A percentile compares a stretch with the other conserved stretches of the same genome.
These are phyloP conservation scores for Otolemur crassicaudatus DNA, from an alignment of 2,797 vertebrate genomes.

Conservation along the genomic window DNA sequence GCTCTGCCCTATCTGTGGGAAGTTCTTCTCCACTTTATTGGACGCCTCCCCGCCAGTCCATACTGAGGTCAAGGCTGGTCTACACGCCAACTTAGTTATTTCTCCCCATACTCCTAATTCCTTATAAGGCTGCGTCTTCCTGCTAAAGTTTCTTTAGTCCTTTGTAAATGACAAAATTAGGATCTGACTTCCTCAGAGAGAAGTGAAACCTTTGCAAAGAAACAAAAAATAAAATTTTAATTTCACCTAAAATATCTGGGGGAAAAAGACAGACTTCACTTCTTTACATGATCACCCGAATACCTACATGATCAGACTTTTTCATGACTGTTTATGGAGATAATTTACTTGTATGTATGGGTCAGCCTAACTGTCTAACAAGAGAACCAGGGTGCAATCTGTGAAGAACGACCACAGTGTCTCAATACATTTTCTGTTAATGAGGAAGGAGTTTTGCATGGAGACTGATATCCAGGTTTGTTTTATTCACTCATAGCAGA, in stretches of 20 bases:
- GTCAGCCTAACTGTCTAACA: background rate
- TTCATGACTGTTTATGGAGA: background rate
- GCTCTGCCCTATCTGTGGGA: background rate
- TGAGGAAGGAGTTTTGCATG: background rate
- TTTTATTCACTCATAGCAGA: background rate
- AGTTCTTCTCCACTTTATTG: background rate
- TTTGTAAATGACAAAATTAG: slow-evolving; percentile 54
- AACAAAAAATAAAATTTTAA: background rate
- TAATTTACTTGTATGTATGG: background rate
- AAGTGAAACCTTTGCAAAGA: background rate
- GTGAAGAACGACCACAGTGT: background rate
- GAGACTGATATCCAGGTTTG: background rate
- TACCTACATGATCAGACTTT: background rate
- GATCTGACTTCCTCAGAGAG: background rate
- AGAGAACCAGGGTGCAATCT: background rate
- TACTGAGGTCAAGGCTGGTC: background rate
- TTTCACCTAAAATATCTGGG: slow-evolving; percentile 8
- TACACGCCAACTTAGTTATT: background rate
- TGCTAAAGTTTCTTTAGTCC: background rate
- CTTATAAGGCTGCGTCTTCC: background rate
- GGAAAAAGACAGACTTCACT: background rate
- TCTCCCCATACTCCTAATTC: slow-evolving; percentile 28
- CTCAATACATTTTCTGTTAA: background rate
- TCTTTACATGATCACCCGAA: background rate
- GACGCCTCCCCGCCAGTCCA: background rate